Evolutionary conservation across 2,888 invertebrate genomes (phyloP), one percentile per base, ranked within the genome.

Genomic region (Lagria hirta): DNA sequence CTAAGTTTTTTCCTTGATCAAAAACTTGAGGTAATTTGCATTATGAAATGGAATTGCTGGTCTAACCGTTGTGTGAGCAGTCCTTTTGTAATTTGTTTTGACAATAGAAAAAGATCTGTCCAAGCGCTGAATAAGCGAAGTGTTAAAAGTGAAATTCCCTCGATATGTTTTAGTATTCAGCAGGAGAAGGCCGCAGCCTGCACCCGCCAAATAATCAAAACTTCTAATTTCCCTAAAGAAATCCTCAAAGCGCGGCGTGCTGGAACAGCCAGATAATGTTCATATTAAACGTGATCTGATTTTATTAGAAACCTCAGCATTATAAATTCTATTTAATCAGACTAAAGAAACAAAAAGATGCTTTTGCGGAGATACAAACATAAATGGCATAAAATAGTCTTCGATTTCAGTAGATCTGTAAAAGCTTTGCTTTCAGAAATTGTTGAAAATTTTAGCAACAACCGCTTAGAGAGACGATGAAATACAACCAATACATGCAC

Each of bases 211-310:
- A 60, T 69, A 68, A 70, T 69, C 68, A 67, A 64, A 70, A 70
- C 60, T 70, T 68, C 62, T 69, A 69, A 71, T 71, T 71, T 71
- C 71, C 71, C 71, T 51, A 61, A 70, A 71, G 70, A 71, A 71
- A 69, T 69, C n/a, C n/a, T n/a, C 66, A 68, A 33, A 21, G 12
- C 20, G 52, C 51, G 49, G 52, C 46, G 54, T 49, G 49, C 45
- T 44, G 47, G 45, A 47, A 27, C 28, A 36, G 26, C 27, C 38
- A 14, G 22, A 23, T 50, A 48, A 49, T 57, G 57, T 56, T 58
- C 55, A 59, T 57, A 57, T 52, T 57, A 55, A 62, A 60, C 60
- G 61, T 62, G 61, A 51, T 52, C 53, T 55, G 61, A 58, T 58
- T 62, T 53, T 47, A 41, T 52, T 52, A 24, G 12, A 28, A 34